These are phyloP conservation scores for Theropithecus gelada DNA, from an alignment of 2,113 vertebrate genomes.

Conservation along the genomic window DNA sequence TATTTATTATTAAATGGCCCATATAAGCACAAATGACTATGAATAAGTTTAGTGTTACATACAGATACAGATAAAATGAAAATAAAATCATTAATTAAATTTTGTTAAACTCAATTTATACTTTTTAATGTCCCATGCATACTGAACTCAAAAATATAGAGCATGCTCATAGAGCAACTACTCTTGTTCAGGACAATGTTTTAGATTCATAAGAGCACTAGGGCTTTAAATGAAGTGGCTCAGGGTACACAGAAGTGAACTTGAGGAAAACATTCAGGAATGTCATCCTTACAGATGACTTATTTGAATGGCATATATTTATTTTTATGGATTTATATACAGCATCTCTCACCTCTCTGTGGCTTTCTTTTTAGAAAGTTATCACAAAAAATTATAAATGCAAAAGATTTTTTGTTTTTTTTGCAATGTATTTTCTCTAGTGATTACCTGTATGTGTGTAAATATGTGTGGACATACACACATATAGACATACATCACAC, in stretches of 20 bases:
- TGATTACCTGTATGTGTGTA: not conserved
- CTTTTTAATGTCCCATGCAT: not conserved
- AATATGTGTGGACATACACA: not conserved
- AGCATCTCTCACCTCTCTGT: not conserved
- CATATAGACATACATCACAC: too few relatives aligned
- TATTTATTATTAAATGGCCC: slow-evolving; percentile 1
- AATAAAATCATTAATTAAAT: slow-evolving; percentile 2
- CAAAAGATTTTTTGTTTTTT: not conserved
- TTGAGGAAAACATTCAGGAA: not conserved
- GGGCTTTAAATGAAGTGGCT: not conserved
- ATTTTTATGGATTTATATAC: not conserved
- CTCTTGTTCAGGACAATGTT: not conserved
- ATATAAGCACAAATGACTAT: not conserved
- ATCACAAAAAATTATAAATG: not conserved
- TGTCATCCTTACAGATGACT: not conserved
- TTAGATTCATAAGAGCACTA: not conserved
- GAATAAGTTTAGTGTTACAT: not conserved
- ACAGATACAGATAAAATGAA: not conserved
- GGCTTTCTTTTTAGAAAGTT: not conserved
- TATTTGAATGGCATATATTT: not conserved
- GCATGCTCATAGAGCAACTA: not conserved
- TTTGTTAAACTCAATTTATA: not conserved
- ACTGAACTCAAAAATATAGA: not conserved
- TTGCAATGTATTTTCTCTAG: not conserved
- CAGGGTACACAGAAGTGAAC: not conserved